Evolutionary conservation across 1,140 invertebrate genomes (phyloP).

Genomic region (Cephus cinctus): DNA sequence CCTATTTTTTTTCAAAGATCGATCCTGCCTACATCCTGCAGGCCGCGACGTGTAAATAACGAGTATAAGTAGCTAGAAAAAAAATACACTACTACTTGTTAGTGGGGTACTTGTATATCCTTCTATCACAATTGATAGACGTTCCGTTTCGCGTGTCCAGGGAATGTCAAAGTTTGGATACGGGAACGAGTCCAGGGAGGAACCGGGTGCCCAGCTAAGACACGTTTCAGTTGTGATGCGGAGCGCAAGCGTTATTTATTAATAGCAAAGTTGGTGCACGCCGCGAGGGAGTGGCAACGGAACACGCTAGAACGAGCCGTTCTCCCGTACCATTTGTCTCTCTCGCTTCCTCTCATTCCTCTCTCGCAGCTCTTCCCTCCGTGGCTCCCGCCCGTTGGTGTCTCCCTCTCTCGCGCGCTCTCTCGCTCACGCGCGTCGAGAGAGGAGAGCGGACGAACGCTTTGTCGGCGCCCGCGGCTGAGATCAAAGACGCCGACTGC

Average conservation of each 20-base stretch:
- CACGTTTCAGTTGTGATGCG: slow-evolving; percentile 13
- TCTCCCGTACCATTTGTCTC: slow-evolving; percentile 6
- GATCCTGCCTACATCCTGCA: no score
- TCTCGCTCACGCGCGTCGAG: slow-evolving; percentile 25
- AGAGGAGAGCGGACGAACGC: slow-evolving; percentile 36
- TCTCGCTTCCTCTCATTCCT: slow-evolving; percentile 7
- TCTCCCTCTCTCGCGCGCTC: slow-evolving; percentile 23
- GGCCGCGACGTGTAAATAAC: no score
- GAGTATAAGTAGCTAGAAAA: no score
- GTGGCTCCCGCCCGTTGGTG: slow-evolving; percentile 12
- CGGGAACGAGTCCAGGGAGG: neutral
- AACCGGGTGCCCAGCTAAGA: neutral
- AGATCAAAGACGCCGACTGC: slow-evolving; percentile 50
- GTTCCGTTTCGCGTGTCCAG: neutral
- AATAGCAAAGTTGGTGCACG: slow-evolving; percentile 16
- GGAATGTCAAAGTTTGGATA: neutral
- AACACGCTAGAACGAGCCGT: slow-evolving; percentile 11
- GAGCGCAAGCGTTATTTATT: slow-evolving; percentile 11
- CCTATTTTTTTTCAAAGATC: no score
- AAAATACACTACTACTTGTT: no score
- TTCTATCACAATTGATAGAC: neutral
- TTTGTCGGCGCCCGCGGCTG: slow-evolving; percentile 54
- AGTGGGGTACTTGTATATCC: no score
- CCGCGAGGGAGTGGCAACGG: slow-evolving; percentile 20
- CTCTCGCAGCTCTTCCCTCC: slow-evolving; percentile 8